These are phyloP conservation scores for Metallyticus violacea DNA, from an alignment of 2,888 invertebrate genomes.

Conservation along the genomic window DNA sequence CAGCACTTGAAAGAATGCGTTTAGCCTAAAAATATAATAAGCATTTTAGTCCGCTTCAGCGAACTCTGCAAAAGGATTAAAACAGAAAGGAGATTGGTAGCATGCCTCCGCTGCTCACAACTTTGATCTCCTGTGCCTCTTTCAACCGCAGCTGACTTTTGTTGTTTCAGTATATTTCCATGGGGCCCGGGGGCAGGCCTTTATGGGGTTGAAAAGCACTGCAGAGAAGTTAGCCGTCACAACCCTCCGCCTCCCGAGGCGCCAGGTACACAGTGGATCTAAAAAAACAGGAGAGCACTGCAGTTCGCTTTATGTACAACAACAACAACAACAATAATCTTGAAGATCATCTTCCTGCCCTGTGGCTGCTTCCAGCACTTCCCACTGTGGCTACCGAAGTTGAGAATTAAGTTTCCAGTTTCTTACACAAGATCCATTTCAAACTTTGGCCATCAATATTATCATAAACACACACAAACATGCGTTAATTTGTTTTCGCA, in stretches of 20 bases:
- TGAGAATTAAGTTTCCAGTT: no score
- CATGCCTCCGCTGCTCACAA: neutral
- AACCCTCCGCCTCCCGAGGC: neutral
- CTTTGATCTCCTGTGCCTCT: conserved; percentile 24
- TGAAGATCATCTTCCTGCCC: neutral
- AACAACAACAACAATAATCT: neutral
- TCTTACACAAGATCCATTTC: no score
- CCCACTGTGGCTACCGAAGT: neutral
- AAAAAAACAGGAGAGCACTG: no score
- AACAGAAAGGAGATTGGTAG: neutral
- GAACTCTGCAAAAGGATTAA: neutral
- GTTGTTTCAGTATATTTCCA: neutral
- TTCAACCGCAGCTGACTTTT: conserved; percentile 25
- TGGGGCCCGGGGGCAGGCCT: neutral
- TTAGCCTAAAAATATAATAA: neutral
- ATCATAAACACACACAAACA: no score
- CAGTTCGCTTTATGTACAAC: neutral
- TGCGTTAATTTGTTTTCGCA: no score
- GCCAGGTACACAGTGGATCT: no score
- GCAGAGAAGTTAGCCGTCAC: neutral
- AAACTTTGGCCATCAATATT: no score
- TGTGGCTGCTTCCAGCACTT: neutral
- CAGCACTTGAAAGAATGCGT: neutral
- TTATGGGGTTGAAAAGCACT: neutral
- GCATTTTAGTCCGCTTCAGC: neutral